Evolutionary conservation across 1,140 invertebrate species (phyloP), one percentile per base, ranked within the genome.

Genomic region (Manduca sexta): DNA sequence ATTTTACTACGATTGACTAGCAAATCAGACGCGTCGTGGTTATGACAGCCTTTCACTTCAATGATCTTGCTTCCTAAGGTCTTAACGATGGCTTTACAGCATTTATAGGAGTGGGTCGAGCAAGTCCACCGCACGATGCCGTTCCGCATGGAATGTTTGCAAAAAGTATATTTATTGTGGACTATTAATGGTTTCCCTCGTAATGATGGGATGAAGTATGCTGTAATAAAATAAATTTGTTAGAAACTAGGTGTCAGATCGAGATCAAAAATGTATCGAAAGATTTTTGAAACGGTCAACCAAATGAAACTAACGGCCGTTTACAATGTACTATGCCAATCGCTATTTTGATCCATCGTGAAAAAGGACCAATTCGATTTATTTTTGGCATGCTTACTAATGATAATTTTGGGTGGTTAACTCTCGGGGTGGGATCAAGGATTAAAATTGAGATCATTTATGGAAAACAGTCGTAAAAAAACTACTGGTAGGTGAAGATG

Each of bases 61-160:
- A 83, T 65, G 17, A 84, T 80, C 4, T 65, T 58, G 0, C 34
- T 18, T 2, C 73, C 74, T 2, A 30, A 41, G 0, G 81, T 83
- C 41, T 83, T 84, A 13, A 83, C 74, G 0, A 81, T 63, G 0
- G 79, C 81, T 31, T 76, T 79, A 38, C 79, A 84, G 26, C 74
- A 73, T 45, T 75, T 84, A 34, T 83, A 78, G 8, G 75, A 78
- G 45, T 84, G 79, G 0, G 79, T 83, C 1, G 79, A 83, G 39
- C 81, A 84, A 0, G 70, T 78, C 79, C 81, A 84, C 12, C 78
- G 55, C 0, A 74, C 48, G 1, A 77, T 57, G 2, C 65, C 71
- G 13, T 71, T 75, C 12, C 74, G 56, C 0, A 64, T 45, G 0
- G 74, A 79, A 48, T 83, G 78, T 14, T 64, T 69, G 34, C 77